Evolutionary conservation across 2,113 vertebrate genomes (phyloP), one percentile per base, ranked within the genome.

Genomic region (Diphyllodes magnificus): DNA sequence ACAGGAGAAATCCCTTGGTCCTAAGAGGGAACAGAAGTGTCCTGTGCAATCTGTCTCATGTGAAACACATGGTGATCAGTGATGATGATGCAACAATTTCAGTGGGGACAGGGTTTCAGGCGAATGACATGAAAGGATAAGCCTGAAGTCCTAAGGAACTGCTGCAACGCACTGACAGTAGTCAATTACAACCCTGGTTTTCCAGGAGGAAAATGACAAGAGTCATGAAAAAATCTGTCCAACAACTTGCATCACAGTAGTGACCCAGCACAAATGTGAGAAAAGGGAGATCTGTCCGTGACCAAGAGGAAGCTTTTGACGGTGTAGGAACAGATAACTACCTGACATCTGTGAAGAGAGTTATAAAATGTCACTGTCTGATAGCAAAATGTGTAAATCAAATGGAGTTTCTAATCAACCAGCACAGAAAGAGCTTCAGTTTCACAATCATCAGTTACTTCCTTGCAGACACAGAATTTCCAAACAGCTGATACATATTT

Each of bases 231-330:
- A 87, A 27, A 30, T 33, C 40, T 45, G 33, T 16, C 24, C 9
- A 14, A 3, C 28, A 31, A 17, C 5, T 9, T 11, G 1, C 10
- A 66, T 23, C 0, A 1, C 3, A 45, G 33, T 11, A 66, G 42
- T 15, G n/a, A 79, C 14, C 60, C 2, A 45, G 30, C 70, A 59
- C 4, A 57, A 40, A 51, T 20, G 23, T 53, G 44, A 68, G 30
- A 56, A 76, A 66, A 77, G 7, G 21, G 27, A 86, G 35, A 59
- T 27, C 18, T 86, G 25, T 6, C 49, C 59, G 59, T 5, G 19
- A 68, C 27, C 23, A 44, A 35, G 78, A 61, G 19, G 15, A 75
- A 61, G n/a, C 16, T 85, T 84, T 66, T 49, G 18, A 39, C 1
- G 25, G 21, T 8, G 8, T 3, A 56, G 61, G 18, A 88, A 4